A percentile compares a stretch with the other conserved stretches of the same genome.
phyloP scores from a whole-genome alignment of 2,113 vertebrate genomes.

The Toxotes chatareus region DNA sequence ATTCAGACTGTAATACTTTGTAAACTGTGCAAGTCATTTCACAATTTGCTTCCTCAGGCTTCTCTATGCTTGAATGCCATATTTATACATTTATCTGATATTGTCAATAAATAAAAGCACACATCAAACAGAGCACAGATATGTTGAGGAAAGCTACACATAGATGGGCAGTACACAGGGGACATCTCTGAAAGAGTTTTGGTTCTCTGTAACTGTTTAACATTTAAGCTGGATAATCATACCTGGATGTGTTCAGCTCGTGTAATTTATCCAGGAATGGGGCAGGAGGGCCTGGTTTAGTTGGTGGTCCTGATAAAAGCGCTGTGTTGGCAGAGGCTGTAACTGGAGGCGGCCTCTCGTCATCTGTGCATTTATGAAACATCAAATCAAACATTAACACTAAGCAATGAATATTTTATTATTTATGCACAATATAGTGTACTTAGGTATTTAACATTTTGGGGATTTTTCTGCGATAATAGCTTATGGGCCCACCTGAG shows the following conservation, averaged over 20 bases:
- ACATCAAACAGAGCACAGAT: not conserved
- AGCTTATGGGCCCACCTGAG: slow-evolving; percentile 81
- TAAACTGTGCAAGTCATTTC: not conserved
- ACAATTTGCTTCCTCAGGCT: not conserved
- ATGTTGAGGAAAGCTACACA: not conserved
- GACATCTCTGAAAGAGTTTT: not conserved
- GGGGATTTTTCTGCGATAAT: not conserved
- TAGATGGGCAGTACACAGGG: not conserved
- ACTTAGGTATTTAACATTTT: not conserved
- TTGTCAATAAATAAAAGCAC: not conserved
- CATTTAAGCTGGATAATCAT: not conserved
- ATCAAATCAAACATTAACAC: not conserved
- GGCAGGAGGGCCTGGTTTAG: slow-evolving; percentile 62
- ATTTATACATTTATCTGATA: not conserved
- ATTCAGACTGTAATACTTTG: not conserved
- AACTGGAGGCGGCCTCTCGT: slow-evolving; percentile 74
- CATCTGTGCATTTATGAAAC: slow-evolving; percentile 74
- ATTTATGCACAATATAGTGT: not conserved
- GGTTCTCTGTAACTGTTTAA: not conserved
- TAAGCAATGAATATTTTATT: not conserved
- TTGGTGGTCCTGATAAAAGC: slow-evolving; percentile 39
- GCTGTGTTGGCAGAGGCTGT: slow-evolving; percentile 37
- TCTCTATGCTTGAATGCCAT: slow-evolving; percentile 31
- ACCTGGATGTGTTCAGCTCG: slow-evolving; percentile 86
- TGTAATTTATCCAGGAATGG: slow-evolving; percentile 86